Evolutionary conservation across 2,113 vertebrate species (phyloP), one percentile per base, ranked within the genome.

Genomic region (Lophura nycthemera): DNA sequence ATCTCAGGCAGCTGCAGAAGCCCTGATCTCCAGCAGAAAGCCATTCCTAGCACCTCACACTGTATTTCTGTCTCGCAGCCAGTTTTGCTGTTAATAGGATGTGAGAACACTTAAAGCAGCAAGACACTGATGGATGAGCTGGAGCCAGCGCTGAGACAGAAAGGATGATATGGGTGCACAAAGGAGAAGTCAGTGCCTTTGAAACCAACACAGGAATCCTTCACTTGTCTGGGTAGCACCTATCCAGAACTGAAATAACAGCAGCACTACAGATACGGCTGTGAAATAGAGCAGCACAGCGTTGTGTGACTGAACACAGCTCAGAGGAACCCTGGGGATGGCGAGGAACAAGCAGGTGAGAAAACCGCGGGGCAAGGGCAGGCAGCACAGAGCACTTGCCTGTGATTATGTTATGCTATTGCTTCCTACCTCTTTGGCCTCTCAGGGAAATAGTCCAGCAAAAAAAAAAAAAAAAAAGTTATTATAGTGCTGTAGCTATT

Each of bases 1-100:
- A 85, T 61, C 83, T 34, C 72, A 90, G 93, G 54, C 95, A 91
- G 88, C 79, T 87, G 86, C 86, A 91, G 63, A 77, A 91, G 86
- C 92, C 75, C 77, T 34, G 67, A n/a, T 93, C 79, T 81, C 71
- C 50, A 36, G 13, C 47, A 71, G 66, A 66, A 71, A 1, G 24
- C 86, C 56, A 63, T 45, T 78, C 92, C 80, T 56, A 79, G 80
- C 67, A 69, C 75, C 86, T 93, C 90, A 56, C 71, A 29, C 25
- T 13, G 32, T 27, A 0, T 56, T 18, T 79, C 61, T 78, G 52
- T 42, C 83, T 56, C 1, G 1, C 59, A 64, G 78, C 32, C 85
- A 54, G 61, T 81, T 89, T 40, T 30, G 43, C 13, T 65, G 69
- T 74, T 93, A 86, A 84, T 79, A 92, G 88, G 66, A 84, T 87